Base-by-base conservation (phyloP, 2,797 vertebrate species). In the Rhinichthys osculus region DNA sequence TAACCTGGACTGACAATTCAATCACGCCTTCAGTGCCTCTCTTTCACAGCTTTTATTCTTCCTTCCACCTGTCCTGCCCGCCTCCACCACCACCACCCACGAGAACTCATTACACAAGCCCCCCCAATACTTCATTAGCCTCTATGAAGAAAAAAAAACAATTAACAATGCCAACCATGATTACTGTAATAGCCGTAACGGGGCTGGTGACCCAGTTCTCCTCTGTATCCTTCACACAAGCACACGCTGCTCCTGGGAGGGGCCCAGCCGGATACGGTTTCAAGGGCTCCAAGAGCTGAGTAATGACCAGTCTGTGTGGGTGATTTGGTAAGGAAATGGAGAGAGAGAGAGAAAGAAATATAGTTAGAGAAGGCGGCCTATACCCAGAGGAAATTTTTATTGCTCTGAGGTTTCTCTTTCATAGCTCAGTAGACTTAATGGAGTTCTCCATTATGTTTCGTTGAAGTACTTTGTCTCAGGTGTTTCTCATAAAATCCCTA, bases 1-100 rank as follows among this genome's bases (percentile, higher is more conserved):
- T 95, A 95, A 96, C 94, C 93, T 92, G 92, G 89, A 90, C 94
- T 95, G 95, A 95, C 95, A 95, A 93, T 94, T 94, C 94, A 94
- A 94, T 94, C 91, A 89, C 14, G 69, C 87, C 90, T 90, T 89
- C 90, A 91, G 85, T 89, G 70, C 80, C 90, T 90, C 87, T 57
- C 87, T 85, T 90, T 88, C 88, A 87, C 79, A 69, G 85, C 77
- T 76, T 89, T 17, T 40, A 82, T 78, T 59, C 40, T 35, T 76
- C 59, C 33, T 50, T 52, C 80, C 76, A 87, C 69, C 67, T 66
- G 62, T 76, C 67, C 19, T 30, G n/a, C 47, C 81, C 88, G 69
- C 81, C 67, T 47, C 89, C 54, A 27, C 84, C 50, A 27, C 84
- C 50, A 4, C 89, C 50, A 52, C 52, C 57, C 64, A 76, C 54